phyloP scores from a whole-genome alignment of 1,140 invertebrate genomes.

The Drosophila truncata region DNA sequence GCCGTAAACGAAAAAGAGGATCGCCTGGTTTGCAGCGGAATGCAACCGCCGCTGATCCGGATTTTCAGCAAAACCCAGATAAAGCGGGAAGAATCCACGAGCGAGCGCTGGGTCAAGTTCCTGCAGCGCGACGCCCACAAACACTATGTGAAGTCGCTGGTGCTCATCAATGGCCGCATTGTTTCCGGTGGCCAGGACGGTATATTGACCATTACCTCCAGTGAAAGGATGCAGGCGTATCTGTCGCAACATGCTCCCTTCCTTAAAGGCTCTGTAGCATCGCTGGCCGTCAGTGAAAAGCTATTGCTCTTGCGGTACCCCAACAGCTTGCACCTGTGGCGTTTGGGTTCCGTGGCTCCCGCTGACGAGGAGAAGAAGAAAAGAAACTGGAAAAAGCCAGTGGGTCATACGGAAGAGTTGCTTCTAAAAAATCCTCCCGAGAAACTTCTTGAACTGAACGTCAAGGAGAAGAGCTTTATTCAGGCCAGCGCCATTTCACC shows the following conservation, averaged over 20 bases:
- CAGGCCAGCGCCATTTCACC: constrained; percentile 88
- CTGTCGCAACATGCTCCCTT: constrained; percentile 91
- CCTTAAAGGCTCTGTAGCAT: constrained; percentile 88
- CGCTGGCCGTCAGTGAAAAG: constrained; percentile 87
- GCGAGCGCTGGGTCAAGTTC: constrained; percentile 91
- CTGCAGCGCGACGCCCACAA: constrained; percentile 92
- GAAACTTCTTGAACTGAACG: constrained; percentile 88
- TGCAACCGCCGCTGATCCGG: constrained; percentile 91
- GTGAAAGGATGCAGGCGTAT: constrained; percentile 86
- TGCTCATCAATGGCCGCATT: constrained; percentile 88
- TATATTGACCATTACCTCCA: constrained; percentile 89
- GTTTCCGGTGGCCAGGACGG: constrained; percentile 93
- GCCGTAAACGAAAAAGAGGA: constrained; percentile 90
- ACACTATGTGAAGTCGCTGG: constrained; percentile 92
- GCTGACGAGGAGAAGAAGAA: constrained; percentile 11
- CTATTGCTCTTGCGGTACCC: constrained; percentile 90
- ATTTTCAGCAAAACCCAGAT: constrained; percentile 89
- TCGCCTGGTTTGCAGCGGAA: constrained; percentile 91
- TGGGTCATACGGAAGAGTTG: constrained; percentile 32
- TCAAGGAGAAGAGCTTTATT: constrained; percentile 22
- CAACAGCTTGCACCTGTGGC: constrained; percentile 89
- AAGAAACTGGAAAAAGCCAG: background rate
- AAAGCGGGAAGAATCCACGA: constrained; percentile 86
- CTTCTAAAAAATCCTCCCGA: constrained; percentile 86
- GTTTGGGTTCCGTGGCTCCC: constrained; percentile 86